Conservation (phyloP, 2,113 vertebrate species). For the Meleagris gallopavo region DNA sequence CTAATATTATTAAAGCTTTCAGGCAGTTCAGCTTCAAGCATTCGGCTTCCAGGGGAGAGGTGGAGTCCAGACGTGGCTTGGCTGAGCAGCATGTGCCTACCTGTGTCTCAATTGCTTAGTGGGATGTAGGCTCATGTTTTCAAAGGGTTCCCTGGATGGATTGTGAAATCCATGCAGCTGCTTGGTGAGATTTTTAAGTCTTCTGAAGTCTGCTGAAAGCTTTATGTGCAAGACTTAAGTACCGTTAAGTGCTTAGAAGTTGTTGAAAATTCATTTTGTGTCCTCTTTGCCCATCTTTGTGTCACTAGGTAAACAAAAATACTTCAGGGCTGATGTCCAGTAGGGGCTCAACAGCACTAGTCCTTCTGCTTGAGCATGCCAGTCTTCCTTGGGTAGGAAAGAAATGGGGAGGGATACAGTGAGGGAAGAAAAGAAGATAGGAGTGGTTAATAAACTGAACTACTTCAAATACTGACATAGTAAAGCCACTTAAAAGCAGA, state of each 20-base stretch:
- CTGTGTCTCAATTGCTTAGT: slow-evolving; percentile 5
- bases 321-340: background rate
- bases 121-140: background rate
- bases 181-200: background rate
- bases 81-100: background rate
- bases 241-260: background rate
- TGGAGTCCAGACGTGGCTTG: background rate
- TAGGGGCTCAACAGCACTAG: background rate
- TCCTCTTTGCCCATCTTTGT: background rate
- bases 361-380: background rate
- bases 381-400: background rate
- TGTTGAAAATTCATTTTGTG: background rate
- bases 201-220: background rate
- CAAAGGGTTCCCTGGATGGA: background rate
- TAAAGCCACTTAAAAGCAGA: slow-evolving; percentile 38
- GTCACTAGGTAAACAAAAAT: background rate
- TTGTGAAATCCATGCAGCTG: background rate
- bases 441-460: slow-evolving; percentile 19
- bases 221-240: background rate
- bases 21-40: background rate
- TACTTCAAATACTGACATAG: background rate
- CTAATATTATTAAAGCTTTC: slow-evolving; percentile 66
- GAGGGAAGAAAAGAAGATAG: background rate
- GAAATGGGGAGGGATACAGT: background rate
- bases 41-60: slow-evolving; percentile 18